phyloP scores from a whole-genome alignment of 2,113 vertebrate genomes.

The Melanostigma gelatinosum region DNA sequence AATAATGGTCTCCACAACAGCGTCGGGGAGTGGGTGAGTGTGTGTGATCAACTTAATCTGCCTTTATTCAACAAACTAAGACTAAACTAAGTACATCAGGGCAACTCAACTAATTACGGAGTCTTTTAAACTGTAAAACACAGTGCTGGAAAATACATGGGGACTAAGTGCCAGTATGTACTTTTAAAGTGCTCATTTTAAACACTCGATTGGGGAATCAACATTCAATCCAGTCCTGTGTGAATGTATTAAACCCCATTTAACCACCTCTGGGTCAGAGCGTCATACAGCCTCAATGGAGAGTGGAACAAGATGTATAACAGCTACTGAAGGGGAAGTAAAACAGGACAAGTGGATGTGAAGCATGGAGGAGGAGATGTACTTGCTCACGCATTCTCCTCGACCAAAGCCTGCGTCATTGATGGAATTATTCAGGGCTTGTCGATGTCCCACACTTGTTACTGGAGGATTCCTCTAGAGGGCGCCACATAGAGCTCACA shows the following conservation, averaged over 20 bases:
- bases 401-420: too few species aligned
- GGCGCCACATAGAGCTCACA: not conserved
- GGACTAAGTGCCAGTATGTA: not conserved
- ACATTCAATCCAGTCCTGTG: not conserved
- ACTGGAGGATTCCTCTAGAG: not conserved
- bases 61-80: not conserved
- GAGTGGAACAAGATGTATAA: too few species aligned
- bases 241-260: not conserved
- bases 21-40: slow-evolving; percentile 90
- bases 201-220: not conserved
- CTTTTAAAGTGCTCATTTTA: not conserved
- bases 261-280: not conserved
- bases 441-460: not conserved
- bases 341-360: too few species aligned
- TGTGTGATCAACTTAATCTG: not conserved
- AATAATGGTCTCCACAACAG: slow-evolving; percentile 78
- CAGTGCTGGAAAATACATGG: not conserved
- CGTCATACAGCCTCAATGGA: too few species aligned
- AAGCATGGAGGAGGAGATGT: too few species aligned
- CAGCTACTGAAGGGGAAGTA: too few species aligned
- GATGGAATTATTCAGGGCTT: too few species aligned
- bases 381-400: too few species aligned
- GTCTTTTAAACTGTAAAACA: slow-evolving; percentile 2
- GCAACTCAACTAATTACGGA: not conserved
- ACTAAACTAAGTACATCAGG: not conserved